These are phyloP conservation scores for Melolontha melolontha DNA, from an alignment of 2,888 invertebrate genomes.

Conservation along the genomic window DNA sequence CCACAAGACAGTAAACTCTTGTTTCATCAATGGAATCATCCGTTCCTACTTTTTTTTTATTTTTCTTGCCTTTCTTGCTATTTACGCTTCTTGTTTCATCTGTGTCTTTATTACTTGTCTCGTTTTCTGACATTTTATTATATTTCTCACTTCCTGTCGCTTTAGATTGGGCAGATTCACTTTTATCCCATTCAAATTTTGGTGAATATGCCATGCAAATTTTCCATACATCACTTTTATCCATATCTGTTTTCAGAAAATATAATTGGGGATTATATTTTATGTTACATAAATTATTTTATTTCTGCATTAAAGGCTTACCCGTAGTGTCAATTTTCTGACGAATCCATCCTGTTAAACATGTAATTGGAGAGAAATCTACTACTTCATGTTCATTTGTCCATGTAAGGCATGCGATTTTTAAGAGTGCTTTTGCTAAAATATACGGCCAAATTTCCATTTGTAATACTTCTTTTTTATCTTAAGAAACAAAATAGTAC, in stretches of 20 bases:
- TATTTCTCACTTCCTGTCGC: not conserved
- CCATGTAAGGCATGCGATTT: slow-evolving; percentile 64
- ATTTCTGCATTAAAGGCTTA: too few species aligned
- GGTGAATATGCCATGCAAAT: slow-evolving; percentile 46
- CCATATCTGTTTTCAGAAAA: slow-evolving; percentile 37
- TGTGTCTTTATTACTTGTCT: slow-evolving; percentile 9
- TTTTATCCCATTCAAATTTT: slow-evolving; percentile 53
- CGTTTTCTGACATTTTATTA: not conserved
- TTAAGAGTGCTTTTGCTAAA: slow-evolving; percentile 66
- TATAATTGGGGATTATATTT: too few species aligned
- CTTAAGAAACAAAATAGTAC: too few species aligned
- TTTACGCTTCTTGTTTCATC: slow-evolving; percentile 22
- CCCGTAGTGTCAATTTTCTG: slow-evolving; percentile 54
- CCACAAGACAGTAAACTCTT: slow-evolving; percentile 33
- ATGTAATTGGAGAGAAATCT: slow-evolving; percentile 65
- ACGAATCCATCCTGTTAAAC: slow-evolving; percentile 65
- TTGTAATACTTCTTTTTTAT: slow-evolving; percentile 5
- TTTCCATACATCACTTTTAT: slow-evolving; percentile 55
- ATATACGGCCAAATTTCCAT: slow-evolving; percentile 67
- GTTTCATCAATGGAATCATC: slow-evolving; percentile 15
- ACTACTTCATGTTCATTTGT: slow-evolving; percentile 56
- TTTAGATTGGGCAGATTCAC: slow-evolving; percentile 12
- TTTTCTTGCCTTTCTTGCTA: slow-evolving; percentile 22
- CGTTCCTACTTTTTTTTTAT: slow-evolving; percentile 45
- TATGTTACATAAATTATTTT: too few species aligned